Percentiles rank a stretch among this genome's conserved stretches.
phyloP scores from a whole-genome alignment of 2,113 vertebrate genomes.

The Cebidichthys violaceus region DNA sequence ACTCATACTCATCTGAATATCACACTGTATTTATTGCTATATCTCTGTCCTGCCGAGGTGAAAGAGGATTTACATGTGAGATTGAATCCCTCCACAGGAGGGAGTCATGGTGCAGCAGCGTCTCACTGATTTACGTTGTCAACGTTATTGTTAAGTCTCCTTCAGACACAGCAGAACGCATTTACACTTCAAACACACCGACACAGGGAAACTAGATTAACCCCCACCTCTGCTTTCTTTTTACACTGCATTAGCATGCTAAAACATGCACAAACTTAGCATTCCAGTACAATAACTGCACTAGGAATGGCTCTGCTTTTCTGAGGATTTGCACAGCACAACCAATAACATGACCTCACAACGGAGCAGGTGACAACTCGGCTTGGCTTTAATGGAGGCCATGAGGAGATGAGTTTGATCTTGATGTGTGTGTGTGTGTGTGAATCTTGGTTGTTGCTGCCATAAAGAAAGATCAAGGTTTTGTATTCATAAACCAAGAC shows the following conservation, averaged over 20 bases:
- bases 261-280: slow-evolving; percentile 40
- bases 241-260: slow-evolving; percentile 38
- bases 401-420: slow-evolving; percentile 22
- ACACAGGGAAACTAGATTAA: slow-evolving; percentile 37
- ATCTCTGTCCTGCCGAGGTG: background rate
- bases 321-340: slow-evolving; percentile 28
- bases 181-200: slow-evolving; percentile 67
- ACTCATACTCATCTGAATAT: background rate
- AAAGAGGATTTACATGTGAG: slow-evolving; percentile 1
- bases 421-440: background rate
- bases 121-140: slow-evolving; percentile 17
- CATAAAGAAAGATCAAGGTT: background rate
- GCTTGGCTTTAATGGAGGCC: slow-evolving; percentile 41
- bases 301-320: slow-evolving; percentile 3
- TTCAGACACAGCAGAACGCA: slow-evolving; percentile 40
- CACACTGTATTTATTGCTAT: background rate
- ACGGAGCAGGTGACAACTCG: slow-evolving; percentile 36
- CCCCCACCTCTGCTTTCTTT: slow-evolving; percentile 5
- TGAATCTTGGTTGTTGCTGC: background rate
- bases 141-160: slow-evolving; percentile 35
- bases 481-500: background rate
- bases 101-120: slow-evolving; percentile 15
- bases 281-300: slow-evolving; percentile 39
- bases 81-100: slow-evolving; percentile 37
- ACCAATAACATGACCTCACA: slow-evolving; percentile 39